Base-by-base conservation (phyloP, 2,113 vertebrate species). In the Hucho hucho region DNA sequence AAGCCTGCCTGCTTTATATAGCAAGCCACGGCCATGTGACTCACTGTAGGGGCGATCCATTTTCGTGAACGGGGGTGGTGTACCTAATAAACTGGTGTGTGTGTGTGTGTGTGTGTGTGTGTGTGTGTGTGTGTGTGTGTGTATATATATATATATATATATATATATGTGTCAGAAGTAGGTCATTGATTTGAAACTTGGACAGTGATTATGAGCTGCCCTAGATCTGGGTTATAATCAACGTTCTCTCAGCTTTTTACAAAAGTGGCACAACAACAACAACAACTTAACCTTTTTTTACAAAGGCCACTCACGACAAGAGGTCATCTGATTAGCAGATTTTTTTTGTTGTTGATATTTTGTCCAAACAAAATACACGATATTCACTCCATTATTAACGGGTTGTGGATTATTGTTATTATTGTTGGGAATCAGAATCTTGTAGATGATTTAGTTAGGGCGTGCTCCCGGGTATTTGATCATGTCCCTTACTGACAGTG, bases 171-270 rank as follows among this genome's bases (percentile, higher is more conserved):
- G 49, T 61, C 25, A 67, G 80, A 93, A 93, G 89, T 91, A 92
- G 92, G 92, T 92, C 92, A 92, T 89, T 92, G 92, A 91, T 93
- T 91, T 91, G 86, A 84, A 91, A 90, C 89, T 87, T 92, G 82
- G 88, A 91, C 88, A 86, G 81, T 91, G 88, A 92, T 92, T 90
- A 86, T 88, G 88, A 81, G 87, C 82, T 91, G 92, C 86, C 92
- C 90, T 89, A 91, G 90, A 93, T 91, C 88, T 87, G 87, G 84
- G 87, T 88, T 91, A 84, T 90, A 90, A 91, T 89, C 90, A 69
- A 87, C 87, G 86, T 88, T 70, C 84, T 89, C 84, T 86, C 88
- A 88, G 88, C 85, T 86, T 90, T 90, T 87, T 79, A 77, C 86
- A 82, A 89, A 82, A 89, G 86, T 88, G 87, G 84, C 83, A 84